Percentiles rank a stretch among this genome's conserved stretches.
These are phyloP conservation scores for Mechanitis mazaeus DNA, from an alignment of 2,888 invertebrate species.

Conservation along the genomic window DNA sequence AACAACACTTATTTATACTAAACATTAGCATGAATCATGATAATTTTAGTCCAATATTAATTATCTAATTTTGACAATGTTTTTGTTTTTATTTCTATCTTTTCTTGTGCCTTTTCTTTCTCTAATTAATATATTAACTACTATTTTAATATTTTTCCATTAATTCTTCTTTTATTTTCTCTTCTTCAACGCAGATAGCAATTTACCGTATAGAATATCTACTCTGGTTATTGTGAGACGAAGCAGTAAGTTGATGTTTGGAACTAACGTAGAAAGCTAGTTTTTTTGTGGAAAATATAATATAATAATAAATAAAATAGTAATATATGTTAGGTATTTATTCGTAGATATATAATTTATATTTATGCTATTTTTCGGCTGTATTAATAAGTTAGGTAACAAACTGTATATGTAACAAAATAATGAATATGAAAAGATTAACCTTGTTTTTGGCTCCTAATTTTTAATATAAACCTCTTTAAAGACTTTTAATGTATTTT, in stretches of 20 bases:
- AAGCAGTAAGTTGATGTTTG: conserved; percentile 20
- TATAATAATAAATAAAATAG: too few relatives aligned
- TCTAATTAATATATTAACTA: not conserved
- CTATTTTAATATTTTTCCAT: not conserved
- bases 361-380: too few relatives aligned
- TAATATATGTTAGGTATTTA: too few relatives aligned
- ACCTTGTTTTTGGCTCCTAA: not conserved
- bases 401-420: too few relatives aligned
- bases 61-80: not conserved
- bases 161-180: not conserved
- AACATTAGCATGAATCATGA: not conserved
- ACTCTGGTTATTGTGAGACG: conserved; percentile 23
- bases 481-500: not conserved
- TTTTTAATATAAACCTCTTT: not conserved
- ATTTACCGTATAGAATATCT: conserved; percentile 21
- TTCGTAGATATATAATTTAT: too few relatives aligned
- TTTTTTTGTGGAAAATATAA: not conserved
- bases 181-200: conserved; percentile 15
- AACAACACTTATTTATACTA: not conserved
- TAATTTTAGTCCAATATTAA: not conserved
- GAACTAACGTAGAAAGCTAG: not conserved
- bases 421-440: too few relatives aligned
- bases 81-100: not conserved
- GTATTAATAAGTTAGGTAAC: too few relatives aligned
- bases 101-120: not conserved